Conservation (phyloP, 2,888 invertebrate genomes). For the Xylota segnis region DNA sequence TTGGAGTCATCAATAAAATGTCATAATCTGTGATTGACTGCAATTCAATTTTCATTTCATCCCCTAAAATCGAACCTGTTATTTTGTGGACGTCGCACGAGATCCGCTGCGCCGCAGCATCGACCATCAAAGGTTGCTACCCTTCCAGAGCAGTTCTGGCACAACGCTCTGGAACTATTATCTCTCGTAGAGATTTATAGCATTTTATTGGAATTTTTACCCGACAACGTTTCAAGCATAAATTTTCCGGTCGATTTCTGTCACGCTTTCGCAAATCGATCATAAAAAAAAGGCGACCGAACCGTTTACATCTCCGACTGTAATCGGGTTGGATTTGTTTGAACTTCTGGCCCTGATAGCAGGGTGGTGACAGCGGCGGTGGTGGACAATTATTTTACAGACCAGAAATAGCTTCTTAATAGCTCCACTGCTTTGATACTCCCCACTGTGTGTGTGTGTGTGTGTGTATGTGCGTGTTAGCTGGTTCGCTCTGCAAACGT, state of each 20-base stretch:
- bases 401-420: slow-evolving; percentile 68
- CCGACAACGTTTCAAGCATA: slow-evolving; percentile 34
- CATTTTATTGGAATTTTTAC: slow-evolving; percentile 51
- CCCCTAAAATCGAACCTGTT: slow-evolving; percentile 11
- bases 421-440: slow-evolving; percentile 36
- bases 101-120: background rate
- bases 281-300: slow-evolving; percentile 45
- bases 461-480: slow-evolving; percentile 13
- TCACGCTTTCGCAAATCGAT: slow-evolving; percentile 59
- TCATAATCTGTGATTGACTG: slow-evolving; percentile 54
- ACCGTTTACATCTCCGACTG: slow-evolving; percentile 40
- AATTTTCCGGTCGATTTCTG: slow-evolving; percentile 52
- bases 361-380: background rate
- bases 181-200: slow-evolving; percentile 64
- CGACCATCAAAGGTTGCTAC: slow-evolving; percentile 47
- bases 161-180: slow-evolving; percentile 44
- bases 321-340: slow-evolving; percentile 28
- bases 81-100: slow-evolving; percentile 13
- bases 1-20: slow-evolving; percentile 33
- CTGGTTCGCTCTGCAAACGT: slow-evolving; percentile 6
- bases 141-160: slow-evolving; percentile 5
- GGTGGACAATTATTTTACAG: slow-evolving; percentile 56
- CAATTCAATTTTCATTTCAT: slow-evolving; percentile 51
- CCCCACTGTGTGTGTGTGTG: background rate
- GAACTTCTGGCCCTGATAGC: slow-evolving; percentile 22